A percentile compares a stretch with the other conserved stretches of the same genome.
Evolutionary conservation across 2,113 vertebrate genomes (phyloP).

Genomic region (Plestiodon gilberti): DNA sequence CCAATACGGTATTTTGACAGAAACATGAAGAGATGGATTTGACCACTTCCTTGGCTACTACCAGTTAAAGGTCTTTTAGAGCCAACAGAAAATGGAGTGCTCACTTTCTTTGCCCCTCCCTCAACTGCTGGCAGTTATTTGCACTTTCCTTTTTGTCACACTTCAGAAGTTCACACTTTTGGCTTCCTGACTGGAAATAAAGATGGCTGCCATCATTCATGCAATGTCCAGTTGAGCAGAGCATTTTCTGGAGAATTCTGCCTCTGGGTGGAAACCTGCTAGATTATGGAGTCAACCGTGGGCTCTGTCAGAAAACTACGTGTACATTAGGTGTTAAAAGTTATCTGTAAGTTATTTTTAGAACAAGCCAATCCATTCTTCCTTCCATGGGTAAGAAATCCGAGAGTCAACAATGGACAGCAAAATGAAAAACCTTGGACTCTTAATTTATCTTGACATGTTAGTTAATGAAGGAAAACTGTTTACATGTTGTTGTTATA

Average conservation of each 20-base stretch:
- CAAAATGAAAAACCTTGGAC: conserved; percentile 20
- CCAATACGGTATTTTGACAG: too few relatives aligned
- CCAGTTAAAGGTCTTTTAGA: neutral
- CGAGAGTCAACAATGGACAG: neutral
- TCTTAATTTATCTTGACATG: conserved; percentile 40
- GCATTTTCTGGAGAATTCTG: neutral
- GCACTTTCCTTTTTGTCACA: too few relatives aligned
- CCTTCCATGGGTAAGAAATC: neutral
- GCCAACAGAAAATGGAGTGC: neutral
- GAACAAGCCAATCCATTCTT: neutral
- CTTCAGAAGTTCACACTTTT: neutral
- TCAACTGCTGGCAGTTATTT: neutral
- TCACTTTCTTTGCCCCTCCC: neutral
- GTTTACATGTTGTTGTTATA: conserved; percentile 56
- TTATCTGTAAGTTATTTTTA: neutral
- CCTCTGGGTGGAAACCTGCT: neutral
- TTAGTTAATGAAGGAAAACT: conserved; percentile 52
- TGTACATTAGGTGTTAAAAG: too few relatives aligned
- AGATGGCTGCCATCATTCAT: neutral
- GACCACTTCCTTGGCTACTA: too few relatives aligned
- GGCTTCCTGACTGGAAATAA: neutral
- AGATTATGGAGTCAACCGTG: neutral
- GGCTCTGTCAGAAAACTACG: neutral
- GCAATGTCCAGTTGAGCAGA: neutral
- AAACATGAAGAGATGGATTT: too few relatives aligned